Base-by-base conservation (phyloP, 2,797 vertebrate genomes). In the Valencia hispanica region DNA sequence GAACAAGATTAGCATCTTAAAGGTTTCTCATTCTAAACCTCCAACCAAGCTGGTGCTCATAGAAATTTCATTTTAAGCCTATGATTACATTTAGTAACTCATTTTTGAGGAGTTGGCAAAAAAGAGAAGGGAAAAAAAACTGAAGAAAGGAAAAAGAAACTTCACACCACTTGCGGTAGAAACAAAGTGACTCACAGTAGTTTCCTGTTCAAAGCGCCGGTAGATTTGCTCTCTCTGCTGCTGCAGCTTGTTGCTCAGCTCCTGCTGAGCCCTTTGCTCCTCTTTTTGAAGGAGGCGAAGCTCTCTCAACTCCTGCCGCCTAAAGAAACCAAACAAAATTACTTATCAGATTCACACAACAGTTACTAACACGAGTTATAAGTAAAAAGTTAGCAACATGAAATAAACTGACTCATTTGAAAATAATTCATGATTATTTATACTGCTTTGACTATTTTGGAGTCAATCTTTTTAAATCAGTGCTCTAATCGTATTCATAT, bases 161-260 rank as follows among this genome's bases (percentile, higher is more conserved):
- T 78, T 34, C 27, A 47, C 27, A 70, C 59, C 20, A 50, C 25
- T 66, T 68, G 79, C 5, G 0, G 63, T 71, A 41, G 5, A n/a
- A 78, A 66, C 22, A 68, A 53, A 73, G 17, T 97, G 94, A 93
- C 95, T 96, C 93, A 99, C 98, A 82, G 96, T 94, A 91, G 97
- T 97, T 95, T 99, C 98, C 95, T 99, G 98, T 88, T 99, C 98
- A 91, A 99, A 99, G 86, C 98, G 97, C 8, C 97, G 94, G 94
- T 94, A 97, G 92, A 98, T 98, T 84, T 99, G 98, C 80, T 99
- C 98, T 85, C 96, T 93, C 86, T 99, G 98, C 81, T 99, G 98
- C 88, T 97, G 94, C 74, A 99, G 94, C 90, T 99, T 99, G 93
- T 98, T 96, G 83, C 97, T 98, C 79, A 99, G 97, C 86, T 97